Conservation (phyloP, 2,888 invertebrate genomes). For the Nephrotoma appendiculata region DNA sequence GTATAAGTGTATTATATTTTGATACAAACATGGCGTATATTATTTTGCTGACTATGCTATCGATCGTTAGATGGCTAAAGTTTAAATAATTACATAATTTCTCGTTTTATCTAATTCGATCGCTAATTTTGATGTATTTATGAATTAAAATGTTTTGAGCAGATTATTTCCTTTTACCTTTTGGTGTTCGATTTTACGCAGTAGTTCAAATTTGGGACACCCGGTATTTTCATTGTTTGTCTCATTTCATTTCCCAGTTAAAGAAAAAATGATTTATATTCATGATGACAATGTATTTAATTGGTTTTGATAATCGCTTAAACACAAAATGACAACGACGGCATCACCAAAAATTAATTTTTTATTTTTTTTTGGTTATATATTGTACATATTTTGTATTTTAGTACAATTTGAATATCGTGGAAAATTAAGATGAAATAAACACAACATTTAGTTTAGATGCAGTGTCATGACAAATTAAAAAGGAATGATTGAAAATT, state of each 20-base stretch:
- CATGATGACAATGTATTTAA: background rate
- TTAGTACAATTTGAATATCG: background rate
- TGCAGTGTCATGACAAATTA: background rate
- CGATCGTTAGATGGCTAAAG: no score
- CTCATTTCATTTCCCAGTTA: background rate
- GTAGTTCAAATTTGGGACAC: no score
- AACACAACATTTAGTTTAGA: background rate
- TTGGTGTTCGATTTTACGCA: no score
- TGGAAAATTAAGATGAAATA: background rate
- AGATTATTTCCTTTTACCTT: no score
- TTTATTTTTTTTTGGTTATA: background rate
- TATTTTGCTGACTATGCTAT: no score
- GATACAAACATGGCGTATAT: no score
- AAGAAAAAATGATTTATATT: background rate
- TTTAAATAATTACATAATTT: no score
- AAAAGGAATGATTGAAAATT: background rate
- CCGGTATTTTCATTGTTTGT: background rate
- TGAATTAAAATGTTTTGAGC: no score
- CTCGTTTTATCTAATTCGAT: no score
- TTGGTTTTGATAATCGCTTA: background rate
- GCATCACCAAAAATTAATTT: background rate
- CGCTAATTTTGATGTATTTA: no score
- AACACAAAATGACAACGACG: background rate
- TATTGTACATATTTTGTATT: background rate
- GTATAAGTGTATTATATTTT: no score